These are phyloP conservation scores for Sciurus niger DNA, from an alignment of 2,113 vertebrate genomes.

Conservation along the genomic window DNA sequence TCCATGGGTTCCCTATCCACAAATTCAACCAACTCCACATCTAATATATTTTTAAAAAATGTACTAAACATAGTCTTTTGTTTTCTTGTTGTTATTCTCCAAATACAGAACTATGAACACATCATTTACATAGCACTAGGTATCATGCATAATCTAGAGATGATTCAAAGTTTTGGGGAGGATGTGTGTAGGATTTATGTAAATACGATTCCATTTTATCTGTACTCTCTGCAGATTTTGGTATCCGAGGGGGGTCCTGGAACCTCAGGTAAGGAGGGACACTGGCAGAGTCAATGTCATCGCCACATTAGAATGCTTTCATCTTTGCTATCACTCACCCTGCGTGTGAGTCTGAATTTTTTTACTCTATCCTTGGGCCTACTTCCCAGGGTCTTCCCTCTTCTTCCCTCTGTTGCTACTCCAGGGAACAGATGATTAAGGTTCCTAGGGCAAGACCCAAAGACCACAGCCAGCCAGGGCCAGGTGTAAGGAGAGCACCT, in stretches of 20 bases:
- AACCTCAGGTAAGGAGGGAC: neutral
- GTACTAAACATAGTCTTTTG: neutral
- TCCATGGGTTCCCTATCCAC: too few relatives aligned
- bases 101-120: neutral
- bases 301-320: neutral
- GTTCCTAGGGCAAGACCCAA: too few relatives aligned
- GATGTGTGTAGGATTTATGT: too few relatives aligned
- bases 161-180: neutral
- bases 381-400: too few relatives aligned
- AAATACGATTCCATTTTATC: neutral
- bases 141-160: neutral
- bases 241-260: neutral
- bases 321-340: neutral
- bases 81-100: neutral
- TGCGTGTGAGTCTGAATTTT: neutral
- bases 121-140: too few relatives aligned
- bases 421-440: neutral
- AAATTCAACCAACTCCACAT: neutral
- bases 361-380: neutral
- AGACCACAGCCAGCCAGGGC: neutral
- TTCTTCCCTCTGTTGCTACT: too few relatives aligned
- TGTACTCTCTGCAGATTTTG: neutral
- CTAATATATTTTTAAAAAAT: neutral
- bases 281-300: neutral
- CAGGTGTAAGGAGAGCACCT: rapidly evolving